Base-by-base conservation (phyloP, 2,113 vertebrate species). In the Thalassoma bifasciatum region DNA sequence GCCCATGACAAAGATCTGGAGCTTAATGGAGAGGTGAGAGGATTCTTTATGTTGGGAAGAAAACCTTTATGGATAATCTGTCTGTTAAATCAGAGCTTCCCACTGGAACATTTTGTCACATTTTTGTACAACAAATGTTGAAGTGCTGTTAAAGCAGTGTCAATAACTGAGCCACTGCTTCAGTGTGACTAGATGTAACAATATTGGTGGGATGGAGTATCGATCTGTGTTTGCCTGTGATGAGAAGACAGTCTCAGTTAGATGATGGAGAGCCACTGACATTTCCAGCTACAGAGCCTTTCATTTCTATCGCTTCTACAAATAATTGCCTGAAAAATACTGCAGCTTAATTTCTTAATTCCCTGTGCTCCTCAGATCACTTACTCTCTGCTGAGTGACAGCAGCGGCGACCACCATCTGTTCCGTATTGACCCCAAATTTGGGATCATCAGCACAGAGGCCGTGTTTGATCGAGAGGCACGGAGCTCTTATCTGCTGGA, bases 391-490 rank as follows among this genome's bases (percentile, higher is more conserved):
- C 89, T 97, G 67, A 95, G 90, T 46, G 96, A 97, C 85, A 94
- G 93, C 79, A 94, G 92, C 60, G 94, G 95, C 22, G 96, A 97
- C 88, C 95, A 96, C 73, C 81, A 38, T 7, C 86, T 89, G 75
- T 97, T 97, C 74, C 91, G n/a, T 54, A 85, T 97, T 53, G 95
- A 96, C 75, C 86, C 95, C 0, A 81, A 91, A 75, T 89, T 94
- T 22, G 96, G 96, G 36, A 90, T 92, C 72, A 93, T 97, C 85
- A 95, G 92, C 86, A 97, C 95, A 3, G 91, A 95, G 63, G 92
- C 95, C 0, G 93, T 96, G 69, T 97, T 97, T 86, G 96, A 97
- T 54, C 94, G 96, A 5, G 96, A 97, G 85, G 92, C 94, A 40
- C 96, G 95, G 24, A 90, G 93, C 19, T 96, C 95, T 19, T 97